Evolutionary conservation across 2,113 vertebrate genomes (phyloP).

Genomic region (Heterotilapia buettikoferi): DNA sequence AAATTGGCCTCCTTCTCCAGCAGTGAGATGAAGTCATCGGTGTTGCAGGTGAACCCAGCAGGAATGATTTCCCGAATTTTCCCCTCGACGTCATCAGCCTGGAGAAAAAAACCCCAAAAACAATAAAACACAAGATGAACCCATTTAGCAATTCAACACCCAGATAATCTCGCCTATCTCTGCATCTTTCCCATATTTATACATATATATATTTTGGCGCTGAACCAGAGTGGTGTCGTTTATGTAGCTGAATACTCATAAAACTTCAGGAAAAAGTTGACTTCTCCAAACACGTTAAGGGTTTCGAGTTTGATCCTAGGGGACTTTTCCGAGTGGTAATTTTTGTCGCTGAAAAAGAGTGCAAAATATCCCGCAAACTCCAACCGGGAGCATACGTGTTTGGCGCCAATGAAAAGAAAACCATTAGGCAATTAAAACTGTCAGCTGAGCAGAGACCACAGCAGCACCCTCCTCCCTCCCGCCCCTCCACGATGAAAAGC

Average conservation of each 20-base stretch:
- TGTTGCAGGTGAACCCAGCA: constrained; percentile 86
- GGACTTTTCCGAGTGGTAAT: not conserved
- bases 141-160: not conserved
- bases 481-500: constrained; percentile 72
- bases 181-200: not conserved
- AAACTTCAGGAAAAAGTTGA: not conserved
- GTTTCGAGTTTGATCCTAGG: not conserved
- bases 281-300: not conserved
- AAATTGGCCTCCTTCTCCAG: constrained; percentile 96
- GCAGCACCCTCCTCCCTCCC: not conserved
- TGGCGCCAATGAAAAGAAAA: constrained; percentile 67
- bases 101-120: accelerated
- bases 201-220: not conserved
- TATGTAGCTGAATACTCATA: not conserved
- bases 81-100: constrained; percentile 90
- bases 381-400: constrained; percentile 52
- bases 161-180: not conserved
- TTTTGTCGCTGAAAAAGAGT: not conserved
- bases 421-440: constrained; percentile 90
- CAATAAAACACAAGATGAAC: not conserved
- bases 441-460: constrained; percentile 92
- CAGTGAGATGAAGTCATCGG: constrained; percentile 89
- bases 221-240: not conserved
- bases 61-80: constrained; percentile 93
- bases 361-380: not conserved